Evolutionary conservation across 2,888 invertebrate genomes (phyloP), one percentile per base, ranked within the genome.

Genomic region (Rotaria socialis): DNA sequence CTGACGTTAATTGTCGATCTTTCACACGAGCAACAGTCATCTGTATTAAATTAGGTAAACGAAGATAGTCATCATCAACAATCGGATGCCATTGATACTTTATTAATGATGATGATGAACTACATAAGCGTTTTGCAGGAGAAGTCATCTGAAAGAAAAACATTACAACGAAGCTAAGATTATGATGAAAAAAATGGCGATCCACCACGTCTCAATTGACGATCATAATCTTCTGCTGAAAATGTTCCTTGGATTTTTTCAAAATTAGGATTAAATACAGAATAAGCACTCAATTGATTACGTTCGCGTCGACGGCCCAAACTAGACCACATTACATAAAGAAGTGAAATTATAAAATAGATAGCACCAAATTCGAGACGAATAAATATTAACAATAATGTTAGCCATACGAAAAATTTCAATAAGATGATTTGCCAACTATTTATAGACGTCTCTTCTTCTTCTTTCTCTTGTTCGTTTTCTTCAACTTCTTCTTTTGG

Each of bases 311-410:
- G 92, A 2, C 95, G 94, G 85, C 95, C 92, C 27, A 96, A 96
- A 90, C 96, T 96, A 2, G 94, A 92, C 91, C 94, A 96, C 87
- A 97, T 94, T 43, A 94, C 94, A 88, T 94, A 90, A 84, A 97
- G 92, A 2, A 93, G 92, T 0, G 96, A 95, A 35, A 95, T 88
- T 85, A 95, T 93, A 88, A 97, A 94, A 91, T 94, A 98, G 0
- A 97, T 95, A 10, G 95, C 94, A 22, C 97, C 98, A 92, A 97
- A 97, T 91, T 96, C 94, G 10, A 95, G 90, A 89, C 95, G 93
- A 75, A 96, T 92, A 88, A 95, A 95, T 87, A 95, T 93, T 60
- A 93, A 91, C 90, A 94, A 96, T 14, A 95, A 89, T 0, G 94
- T 93, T 0, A 93, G 89, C 96, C 96, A 97, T 6, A 95, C 92